Conservation (phyloP, 1,140 invertebrate species). For the Lamellibrachia luymesi region DNA sequence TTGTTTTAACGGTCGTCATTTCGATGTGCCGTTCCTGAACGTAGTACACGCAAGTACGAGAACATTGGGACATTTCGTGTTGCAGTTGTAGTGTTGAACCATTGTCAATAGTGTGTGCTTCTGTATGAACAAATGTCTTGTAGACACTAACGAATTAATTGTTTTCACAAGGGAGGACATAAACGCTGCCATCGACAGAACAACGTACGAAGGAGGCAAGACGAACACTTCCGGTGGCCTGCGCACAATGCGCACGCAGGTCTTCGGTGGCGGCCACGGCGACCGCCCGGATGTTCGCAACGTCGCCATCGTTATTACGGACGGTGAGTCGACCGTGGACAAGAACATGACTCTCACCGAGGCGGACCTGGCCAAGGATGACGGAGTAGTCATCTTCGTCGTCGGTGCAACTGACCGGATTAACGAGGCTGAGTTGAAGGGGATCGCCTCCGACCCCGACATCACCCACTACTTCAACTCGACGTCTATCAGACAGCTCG, state of each 20-base stretch:
- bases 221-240: conserved; percentile 28
- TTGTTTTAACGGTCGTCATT: too few species aligned
- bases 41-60: too few species aligned
- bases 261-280: conserved; percentile 22
- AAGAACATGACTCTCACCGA: conserved; percentile 17
- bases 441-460: conserved; percentile 18
- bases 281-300: conserved; percentile 28
- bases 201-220: conserved; percentile 17
- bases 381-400: conserved; percentile 20
- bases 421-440: conserved; percentile 17
- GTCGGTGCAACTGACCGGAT: conserved; percentile 25
- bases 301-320: conserved; percentile 27
- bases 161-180: not conserved
- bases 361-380: conserved; percentile 18
- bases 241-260: conserved; percentile 13
- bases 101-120: not conserved
- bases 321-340: conserved; percentile 25
- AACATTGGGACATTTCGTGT: too few species aligned
- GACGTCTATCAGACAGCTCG: conserved; percentile 10
- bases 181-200: not conserved
- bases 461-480: conserved; percentile 22
- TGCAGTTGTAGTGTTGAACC: too few species aligned
- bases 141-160: not conserved
- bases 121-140: too few species aligned
- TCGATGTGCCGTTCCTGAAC: too few species aligned